phyloP scores from a whole-genome alignment of 2,113 vertebrate species.

The Thalassarche chlororhynchos region DNA sequence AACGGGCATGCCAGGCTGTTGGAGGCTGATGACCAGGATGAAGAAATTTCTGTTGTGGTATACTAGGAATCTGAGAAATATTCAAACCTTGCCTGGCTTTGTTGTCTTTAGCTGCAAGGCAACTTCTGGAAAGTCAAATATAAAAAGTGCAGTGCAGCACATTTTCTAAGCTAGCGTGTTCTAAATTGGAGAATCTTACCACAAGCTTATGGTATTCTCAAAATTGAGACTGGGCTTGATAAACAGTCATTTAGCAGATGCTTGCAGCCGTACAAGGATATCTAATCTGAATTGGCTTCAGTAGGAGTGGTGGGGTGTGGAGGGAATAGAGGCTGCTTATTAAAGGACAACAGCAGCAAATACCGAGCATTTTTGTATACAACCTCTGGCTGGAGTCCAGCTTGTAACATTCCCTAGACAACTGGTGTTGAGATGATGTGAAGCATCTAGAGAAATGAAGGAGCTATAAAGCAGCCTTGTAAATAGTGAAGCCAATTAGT shows the following conservation, averaged over 20 bases:
- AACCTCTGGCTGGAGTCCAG: slow-evolving; percentile 35
- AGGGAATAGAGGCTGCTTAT: slow-evolving; percentile 27
- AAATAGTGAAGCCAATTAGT: background rate
- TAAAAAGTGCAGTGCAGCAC: background rate
- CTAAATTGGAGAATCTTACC: background rate
- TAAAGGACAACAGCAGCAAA: slow-evolving; percentile 41
- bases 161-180: background rate
- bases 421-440: background rate
- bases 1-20: background rate
- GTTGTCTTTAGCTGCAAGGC: background rate
- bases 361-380: slow-evolving; percentile 49
- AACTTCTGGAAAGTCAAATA: background rate
- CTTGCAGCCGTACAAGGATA: background rate
- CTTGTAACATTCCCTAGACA: background rate
- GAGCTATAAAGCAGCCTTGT: background rate
- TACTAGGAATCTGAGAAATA: background rate
- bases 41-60: background rate
- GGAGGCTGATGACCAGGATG: background rate
- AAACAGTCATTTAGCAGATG: background rate
- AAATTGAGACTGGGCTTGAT: background rate
- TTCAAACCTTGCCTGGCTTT: background rate
- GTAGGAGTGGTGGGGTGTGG: background rate
- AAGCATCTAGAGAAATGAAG: background rate
- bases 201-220: background rate
- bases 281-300: background rate